Conservation (phyloP, 1,140 invertebrate genomes). For the Dendrolimus punctatus region DNA sequence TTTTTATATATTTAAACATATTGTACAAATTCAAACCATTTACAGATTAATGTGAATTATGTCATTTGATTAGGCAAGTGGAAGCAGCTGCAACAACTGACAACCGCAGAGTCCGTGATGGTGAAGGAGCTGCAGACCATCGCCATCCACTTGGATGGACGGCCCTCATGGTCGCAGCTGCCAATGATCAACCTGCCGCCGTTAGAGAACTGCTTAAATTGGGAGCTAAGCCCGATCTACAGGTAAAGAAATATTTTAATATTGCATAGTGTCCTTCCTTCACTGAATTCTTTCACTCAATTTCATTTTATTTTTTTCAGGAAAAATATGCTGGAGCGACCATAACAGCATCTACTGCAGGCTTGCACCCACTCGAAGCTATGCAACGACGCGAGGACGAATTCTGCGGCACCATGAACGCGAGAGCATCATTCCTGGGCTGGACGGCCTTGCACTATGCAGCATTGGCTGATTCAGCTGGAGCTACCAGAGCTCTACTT, state of each 20-base stretch:
- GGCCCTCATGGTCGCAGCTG: constrained; percentile 86
- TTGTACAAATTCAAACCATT: too few relatives aligned
- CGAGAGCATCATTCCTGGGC: constrained; percentile 83
- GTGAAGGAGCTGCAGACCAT: constrained; percentile 66
- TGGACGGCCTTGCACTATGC: constrained; percentile 95
- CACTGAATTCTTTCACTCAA: too few relatives aligned
- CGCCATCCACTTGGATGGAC: constrained; percentile 89
- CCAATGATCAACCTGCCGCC: constrained; percentile 79
- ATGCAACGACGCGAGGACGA: constrained; percentile 82
- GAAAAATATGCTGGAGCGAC: constrained; percentile 87
- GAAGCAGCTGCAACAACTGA: constrained; percentile 11
- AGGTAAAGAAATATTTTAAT: neutral
- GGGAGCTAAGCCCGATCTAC: constrained; percentile 85
- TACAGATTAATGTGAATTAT: too few relatives aligned
- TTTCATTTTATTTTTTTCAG: constrained; percentile 26
- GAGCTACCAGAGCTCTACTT: constrained; percentile 75
- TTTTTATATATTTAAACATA: too few relatives aligned
- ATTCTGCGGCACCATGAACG: constrained; percentile 84
- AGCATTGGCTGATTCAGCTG: constrained; percentile 80
- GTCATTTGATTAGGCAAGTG: constrained; percentile 28
- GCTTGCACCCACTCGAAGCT: constrained; percentile 77
- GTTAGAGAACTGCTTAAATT: constrained; percentile 79
- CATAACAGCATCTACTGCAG: constrained; percentile 73
- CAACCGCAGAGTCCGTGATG: constrained; percentile 12
- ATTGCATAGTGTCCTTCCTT: too few relatives aligned